phyloP scores from a whole-genome alignment of 2,113 vertebrate genomes.

The Athene cunicularia region DNA sequence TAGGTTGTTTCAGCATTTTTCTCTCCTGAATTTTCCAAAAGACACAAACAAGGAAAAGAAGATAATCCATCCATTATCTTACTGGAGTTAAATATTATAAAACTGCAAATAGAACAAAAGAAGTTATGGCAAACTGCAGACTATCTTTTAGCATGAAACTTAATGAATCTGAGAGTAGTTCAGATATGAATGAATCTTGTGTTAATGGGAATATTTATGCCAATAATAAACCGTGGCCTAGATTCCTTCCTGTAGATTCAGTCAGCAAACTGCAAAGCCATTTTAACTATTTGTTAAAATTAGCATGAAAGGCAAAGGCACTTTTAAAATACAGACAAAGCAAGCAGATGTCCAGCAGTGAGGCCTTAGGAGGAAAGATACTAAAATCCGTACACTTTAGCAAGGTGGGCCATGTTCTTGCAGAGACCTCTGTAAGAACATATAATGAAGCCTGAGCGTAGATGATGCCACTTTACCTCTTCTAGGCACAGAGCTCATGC shows the following conservation, averaged over 20 bases:
- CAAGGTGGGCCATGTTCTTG: background rate
- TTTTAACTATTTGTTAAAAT: background rate
- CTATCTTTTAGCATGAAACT: background rate
- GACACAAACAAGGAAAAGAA: background rate
- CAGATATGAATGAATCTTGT: background rate
- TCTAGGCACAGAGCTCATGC: background rate
- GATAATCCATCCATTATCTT: background rate
- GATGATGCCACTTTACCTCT: background rate
- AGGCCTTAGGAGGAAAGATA: background rate
- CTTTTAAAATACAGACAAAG: background rate
- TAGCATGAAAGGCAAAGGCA: background rate
- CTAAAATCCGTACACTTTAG: background rate
- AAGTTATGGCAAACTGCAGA: background rate
- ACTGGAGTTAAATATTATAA: background rate
- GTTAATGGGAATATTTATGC: background rate
- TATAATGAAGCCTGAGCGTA: background rate
- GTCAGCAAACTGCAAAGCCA: background rate
- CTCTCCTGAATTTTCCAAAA: background rate
- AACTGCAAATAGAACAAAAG: background rate
- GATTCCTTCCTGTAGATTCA: background rate
- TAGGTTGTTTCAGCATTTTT: background rate
- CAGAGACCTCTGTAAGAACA: background rate
- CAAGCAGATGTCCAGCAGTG: background rate
- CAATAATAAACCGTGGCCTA: background rate
- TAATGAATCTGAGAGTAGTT: background rate